A percentile compares a stretch with the other conserved stretches of the same genome.
phyloP scores from a whole-genome alignment of 2,888 invertebrate species.

The Pandemis cinnamomeana region DNA sequence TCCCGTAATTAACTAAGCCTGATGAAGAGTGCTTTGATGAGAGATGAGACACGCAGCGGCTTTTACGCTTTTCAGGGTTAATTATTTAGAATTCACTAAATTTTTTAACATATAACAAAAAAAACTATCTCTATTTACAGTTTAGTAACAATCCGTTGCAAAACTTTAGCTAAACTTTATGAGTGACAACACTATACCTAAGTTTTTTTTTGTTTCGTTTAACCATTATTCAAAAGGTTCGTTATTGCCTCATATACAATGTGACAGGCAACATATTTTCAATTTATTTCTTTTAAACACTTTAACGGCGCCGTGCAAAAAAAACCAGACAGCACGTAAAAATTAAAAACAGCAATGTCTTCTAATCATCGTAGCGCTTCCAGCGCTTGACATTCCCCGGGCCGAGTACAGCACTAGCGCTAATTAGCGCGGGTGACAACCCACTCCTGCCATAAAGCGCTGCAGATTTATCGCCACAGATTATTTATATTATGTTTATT shows the following conservation, averaged over 20 bases:
- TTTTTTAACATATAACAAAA: no score
- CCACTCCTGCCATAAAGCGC: slow-evolving; percentile 84
- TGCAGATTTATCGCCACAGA: slow-evolving; percentile 83
- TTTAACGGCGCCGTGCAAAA: background rate
- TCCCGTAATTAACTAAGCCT: slow-evolving; percentile 82
- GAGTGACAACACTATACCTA: background rate
- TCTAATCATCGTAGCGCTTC: slow-evolving; percentile 32
- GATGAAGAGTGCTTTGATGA: slow-evolving; percentile 81
- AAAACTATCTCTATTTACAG: no score
- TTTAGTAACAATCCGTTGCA: no score
- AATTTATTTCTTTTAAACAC: slow-evolving; percentile 1
- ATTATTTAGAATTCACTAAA: background rate
- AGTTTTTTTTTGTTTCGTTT: background rate
- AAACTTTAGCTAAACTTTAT: no score
- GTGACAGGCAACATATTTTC: background rate
- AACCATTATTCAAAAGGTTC: background rate
- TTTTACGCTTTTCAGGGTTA: slow-evolving; percentile 56
- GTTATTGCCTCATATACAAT: background rate
- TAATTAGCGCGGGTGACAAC: slow-evolving; percentile 84
- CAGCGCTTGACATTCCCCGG: slow-evolving; percentile 55
- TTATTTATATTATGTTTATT: slow-evolving; percentile 85
- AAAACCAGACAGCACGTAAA: slow-evolving; percentile 2
- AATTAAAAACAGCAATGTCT: slow-evolving; percentile 5
- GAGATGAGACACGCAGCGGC: slow-evolving; percentile 55
- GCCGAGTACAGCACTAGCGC: slow-evolving; percentile 71